Conservation (phyloP, 1,140 invertebrate species). For the Listronotus bonariensis region DNA sequence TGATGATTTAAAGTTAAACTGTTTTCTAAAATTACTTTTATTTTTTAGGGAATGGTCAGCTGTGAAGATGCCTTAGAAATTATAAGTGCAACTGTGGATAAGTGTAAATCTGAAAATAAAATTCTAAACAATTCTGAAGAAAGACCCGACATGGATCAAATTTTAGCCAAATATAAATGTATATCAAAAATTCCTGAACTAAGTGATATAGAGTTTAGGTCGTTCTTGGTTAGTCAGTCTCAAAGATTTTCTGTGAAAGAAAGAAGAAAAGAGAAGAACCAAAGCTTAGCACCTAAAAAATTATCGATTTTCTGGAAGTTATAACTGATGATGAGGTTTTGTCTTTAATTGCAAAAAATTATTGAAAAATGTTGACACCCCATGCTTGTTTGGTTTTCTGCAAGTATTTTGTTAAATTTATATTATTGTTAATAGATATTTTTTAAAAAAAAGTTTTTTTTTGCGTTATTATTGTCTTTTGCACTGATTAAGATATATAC, state of each 20-base stretch:
- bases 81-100: neutral
- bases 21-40: neutral
- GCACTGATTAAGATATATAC: too few relatives aligned
- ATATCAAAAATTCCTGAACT: constrained; percentile 20
- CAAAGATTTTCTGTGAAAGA: constrained; percentile 15
- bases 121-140: neutral
- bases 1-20: neutral
- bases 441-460: too few relatives aligned
- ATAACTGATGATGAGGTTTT: constrained; percentile 30
- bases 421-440: too few relatives aligned
- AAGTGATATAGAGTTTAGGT: constrained; percentile 18
- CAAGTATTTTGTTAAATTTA: too few relatives aligned
- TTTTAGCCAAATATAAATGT: constrained; percentile 7
- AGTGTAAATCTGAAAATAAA: constrained; percentile 1
- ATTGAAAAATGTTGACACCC: constrained; percentile 11
- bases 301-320: constrained; percentile 28
- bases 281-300: neutral
- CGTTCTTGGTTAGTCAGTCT: constrained; percentile 12
- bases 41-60: constrained; percentile 20
- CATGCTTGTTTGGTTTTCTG: too few relatives aligned
- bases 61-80: constrained; percentile 8
- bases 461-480: too few relatives aligned
- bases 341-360: constrained; percentile 18
- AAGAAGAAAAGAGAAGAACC: neutral
- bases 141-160: neutral